Conservation (phyloP, 92 coral and sea anemone species). For the Bergia puertoricense region DNA sequence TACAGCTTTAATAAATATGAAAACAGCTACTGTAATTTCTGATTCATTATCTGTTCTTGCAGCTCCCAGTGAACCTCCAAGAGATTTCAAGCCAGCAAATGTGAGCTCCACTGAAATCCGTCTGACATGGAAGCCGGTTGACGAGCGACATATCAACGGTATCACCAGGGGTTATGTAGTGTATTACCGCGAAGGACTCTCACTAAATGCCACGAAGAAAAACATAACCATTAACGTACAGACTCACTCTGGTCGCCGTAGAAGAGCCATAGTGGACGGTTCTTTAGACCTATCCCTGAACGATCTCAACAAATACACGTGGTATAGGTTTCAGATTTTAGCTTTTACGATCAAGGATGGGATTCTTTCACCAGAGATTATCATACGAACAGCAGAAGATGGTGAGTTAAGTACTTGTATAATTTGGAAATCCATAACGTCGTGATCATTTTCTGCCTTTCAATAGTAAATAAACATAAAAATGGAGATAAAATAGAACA, state of each 20-base stretch:
- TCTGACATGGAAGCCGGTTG: slow-evolving; percentile 70
- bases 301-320: slow-evolving; percentile 70
- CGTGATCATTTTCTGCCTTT: too few species aligned
- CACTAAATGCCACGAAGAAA: slow-evolving; percentile 32
- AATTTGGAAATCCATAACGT: too few species aligned
- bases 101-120: slow-evolving; percentile 64
- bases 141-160: slow-evolving; percentile 61
- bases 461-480: too few species aligned
- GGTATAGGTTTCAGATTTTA: slow-evolving; percentile 74
- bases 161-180: slow-evolving; percentile 61
- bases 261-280: slow-evolving; percentile 48
- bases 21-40: too few species aligned
- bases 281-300: slow-evolving; percentile 46
- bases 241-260: slow-evolving; percentile 38
- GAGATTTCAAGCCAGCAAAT: slow-evolving; percentile 32
- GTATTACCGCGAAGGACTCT: slow-evolving; percentile 47
- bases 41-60: too few species aligned
- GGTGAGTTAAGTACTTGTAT: slow-evolving; percentile 50
- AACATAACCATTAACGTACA: slow-evolving; percentile 47
- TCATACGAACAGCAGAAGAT: slow-evolving; percentile 75
- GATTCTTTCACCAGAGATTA: slow-evolving; percentile 64
- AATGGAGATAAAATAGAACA: too few species aligned
- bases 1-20: too few species aligned
- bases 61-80: slow-evolving; percentile 75
- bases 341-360: slow-evolving; percentile 83